phyloP scores from a whole-genome alignment of 2,113 vertebrate genomes.

The Zosterops lateralis region DNA sequence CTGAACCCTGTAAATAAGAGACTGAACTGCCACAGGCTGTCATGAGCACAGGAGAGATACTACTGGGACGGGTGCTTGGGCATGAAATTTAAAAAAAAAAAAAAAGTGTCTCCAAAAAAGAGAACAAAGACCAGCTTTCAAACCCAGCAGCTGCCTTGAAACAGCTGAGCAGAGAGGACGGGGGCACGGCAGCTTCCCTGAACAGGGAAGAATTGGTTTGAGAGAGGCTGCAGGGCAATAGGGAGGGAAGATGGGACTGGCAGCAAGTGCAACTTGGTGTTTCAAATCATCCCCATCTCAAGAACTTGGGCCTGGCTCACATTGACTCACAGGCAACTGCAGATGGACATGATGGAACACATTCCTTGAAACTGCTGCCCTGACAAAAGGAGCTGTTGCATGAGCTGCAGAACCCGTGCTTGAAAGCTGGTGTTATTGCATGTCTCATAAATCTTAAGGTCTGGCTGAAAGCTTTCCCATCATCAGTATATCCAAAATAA shows the following conservation, averaged over 20 bases:
- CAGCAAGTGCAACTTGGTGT: not conserved
- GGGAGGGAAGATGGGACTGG: not conserved
- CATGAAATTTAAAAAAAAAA: not conserved
- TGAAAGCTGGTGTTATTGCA: not conserved
- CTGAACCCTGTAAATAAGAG: not conserved
- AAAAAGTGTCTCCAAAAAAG: not conserved
- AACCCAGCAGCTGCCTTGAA: not conserved
- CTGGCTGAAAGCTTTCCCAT: not conserved
- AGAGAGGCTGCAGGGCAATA: not conserved
- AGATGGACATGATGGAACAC: not conserved
- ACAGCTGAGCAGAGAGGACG: not conserved
- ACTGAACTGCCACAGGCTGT: not conserved
- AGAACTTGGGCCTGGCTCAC: not conserved
- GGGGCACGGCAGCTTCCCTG: not conserved
- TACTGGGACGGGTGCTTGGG: not conserved
- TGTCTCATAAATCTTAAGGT: not conserved
- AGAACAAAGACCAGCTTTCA: not conserved
- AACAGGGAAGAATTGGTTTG: accelerated
- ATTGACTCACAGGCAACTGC: not conserved
- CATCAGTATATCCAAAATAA: not conserved
- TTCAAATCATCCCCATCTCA: not conserved
- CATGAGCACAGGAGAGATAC: not conserved
- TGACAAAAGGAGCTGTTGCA: not conserved
- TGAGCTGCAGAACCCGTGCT: accelerated
- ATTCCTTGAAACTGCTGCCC: not conserved